Percentiles rank a stretch among this genome's conserved stretches.
phyloP scores from a whole-genome alignment of 2,888 invertebrate genomes.

The Aethes cnicana region DNA sequence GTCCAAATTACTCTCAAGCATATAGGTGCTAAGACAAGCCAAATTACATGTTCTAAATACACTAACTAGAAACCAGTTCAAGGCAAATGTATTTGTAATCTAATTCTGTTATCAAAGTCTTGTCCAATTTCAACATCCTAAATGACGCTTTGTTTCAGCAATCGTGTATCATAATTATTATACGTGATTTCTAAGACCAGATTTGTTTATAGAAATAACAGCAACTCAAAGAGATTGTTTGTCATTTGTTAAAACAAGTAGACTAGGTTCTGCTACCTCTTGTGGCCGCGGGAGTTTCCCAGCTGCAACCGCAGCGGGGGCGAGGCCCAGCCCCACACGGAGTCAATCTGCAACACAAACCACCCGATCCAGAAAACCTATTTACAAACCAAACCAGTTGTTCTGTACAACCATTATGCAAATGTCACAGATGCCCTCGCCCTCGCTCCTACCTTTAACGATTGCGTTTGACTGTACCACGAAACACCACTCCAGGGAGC shows the following conservation, averaged over 20 bases:
- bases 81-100: conserved; percentile 26
- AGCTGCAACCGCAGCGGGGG: conserved; percentile 92
- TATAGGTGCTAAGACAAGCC: neutral
- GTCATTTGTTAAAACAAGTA: conserved; percentile 15
- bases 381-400: conserved; percentile 44
- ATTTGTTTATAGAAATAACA: neutral
- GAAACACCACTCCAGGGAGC: conserved; percentile 56
- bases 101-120: conserved; percentile 11
- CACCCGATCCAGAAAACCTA: conserved; percentile 39
- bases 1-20: neutral
- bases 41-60: conserved; percentile 15
- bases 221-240: neutral
- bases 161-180: neutral
- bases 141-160: neutral
- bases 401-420: conserved; percentile 44
- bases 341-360: conserved; percentile 90
- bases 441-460: conserved; percentile 70
- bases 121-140: conserved; percentile 18
- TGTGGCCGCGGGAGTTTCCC: conserved; percentile 83
- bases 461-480: conserved; percentile 58
- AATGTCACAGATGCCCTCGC: conserved; percentile 46
- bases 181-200: neutral
- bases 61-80: conserved; percentile 19
- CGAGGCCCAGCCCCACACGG: conserved; percentile 97
- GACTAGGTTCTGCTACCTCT: conserved; percentile 64